A percentile compares a stretch with the other conserved stretches of the same genome.
phyloP scores from a whole-genome alignment of 2,797 vertebrate genomes.

The Vireo griseus region DNA sequence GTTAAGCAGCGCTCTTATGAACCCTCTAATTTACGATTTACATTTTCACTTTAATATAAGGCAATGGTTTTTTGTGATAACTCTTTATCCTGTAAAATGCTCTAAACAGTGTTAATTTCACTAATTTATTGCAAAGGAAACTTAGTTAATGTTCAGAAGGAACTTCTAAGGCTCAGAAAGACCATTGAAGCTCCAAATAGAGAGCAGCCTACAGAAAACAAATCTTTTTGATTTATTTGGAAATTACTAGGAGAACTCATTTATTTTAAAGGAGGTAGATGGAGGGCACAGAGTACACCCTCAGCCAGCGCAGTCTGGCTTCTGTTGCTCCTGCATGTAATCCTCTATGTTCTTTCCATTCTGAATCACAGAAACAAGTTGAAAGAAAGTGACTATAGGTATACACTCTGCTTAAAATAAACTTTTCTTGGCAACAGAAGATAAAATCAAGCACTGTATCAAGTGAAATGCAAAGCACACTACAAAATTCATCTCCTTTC shows the following conservation, averaged over 20 bases:
- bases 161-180: not conserved
- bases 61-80: not conserved
- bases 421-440: constrained; percentile 28
- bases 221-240: not conserved
- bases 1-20: not conserved
- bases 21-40: not conserved
- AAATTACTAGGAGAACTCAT: not conserved
- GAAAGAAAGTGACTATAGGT: constrained; percentile 16
- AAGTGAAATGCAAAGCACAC: not conserved
- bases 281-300: not conserved
- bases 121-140: not conserved
- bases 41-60: not conserved
- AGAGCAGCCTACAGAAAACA: not conserved
- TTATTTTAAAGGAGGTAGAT: not conserved
- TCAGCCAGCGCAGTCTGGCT: not conserved
- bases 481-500: constrained; percentile 11
- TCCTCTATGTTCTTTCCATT: not conserved
- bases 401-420: constrained; percentile 12
- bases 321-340: not conserved
- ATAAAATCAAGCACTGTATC: constrained; percentile 3
- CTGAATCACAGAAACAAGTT: not conserved
- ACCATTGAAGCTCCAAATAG: not conserved
- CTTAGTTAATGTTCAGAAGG: not conserved
- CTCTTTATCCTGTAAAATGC: not conserved
- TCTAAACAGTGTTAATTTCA: not conserved